A percentile compares a stretch with the other conserved stretches of the same genome.
Evolutionary conservation across 2,797 vertebrate species (phyloP).

Genomic region (Sciaenops ocellatus): DNA sequence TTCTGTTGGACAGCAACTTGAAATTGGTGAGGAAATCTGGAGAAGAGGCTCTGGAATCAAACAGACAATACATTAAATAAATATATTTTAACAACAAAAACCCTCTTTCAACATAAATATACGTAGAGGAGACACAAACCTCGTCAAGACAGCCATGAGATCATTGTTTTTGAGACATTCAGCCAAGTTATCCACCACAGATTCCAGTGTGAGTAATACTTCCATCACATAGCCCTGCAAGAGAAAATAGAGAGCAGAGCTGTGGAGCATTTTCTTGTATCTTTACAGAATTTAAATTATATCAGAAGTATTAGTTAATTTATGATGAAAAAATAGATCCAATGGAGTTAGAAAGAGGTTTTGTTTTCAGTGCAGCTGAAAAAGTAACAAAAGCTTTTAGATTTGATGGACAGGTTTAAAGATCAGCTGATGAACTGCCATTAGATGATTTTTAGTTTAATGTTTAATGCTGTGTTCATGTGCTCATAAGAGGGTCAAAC

Average conservation of each 20-base stretch:
- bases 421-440: background rate
- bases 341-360: background rate
- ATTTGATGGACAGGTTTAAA: background rate
- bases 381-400: background rate
- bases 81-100: background rate
- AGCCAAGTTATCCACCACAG: slow-evolving; percentile 97
- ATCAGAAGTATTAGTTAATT: background rate
- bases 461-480: slow-evolving; percentile 7
- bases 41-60: slow-evolving; percentile 90
- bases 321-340: background rate
- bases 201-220: slow-evolving; percentile 95
- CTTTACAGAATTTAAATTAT: background rate
- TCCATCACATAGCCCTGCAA: slow-evolving; percentile 97
- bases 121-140: slow-evolving; percentile 80
- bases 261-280: background rate
- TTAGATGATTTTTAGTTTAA: slow-evolving; percentile 26
- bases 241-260: slow-evolving; percentile 6
- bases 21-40: slow-evolving; percentile 92
- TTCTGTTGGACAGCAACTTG: slow-evolving; percentile 92
- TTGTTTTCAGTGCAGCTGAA: background rate
- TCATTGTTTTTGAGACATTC: slow-evolving; percentile 97
- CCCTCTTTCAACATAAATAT: background rate
- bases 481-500: background rate
- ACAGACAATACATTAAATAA: background rate
- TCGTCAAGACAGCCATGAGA: slow-evolving; percentile 91